A percentile compares a stretch with the other conserved stretches of the same genome.
Conservation (phyloP, 1,140 invertebrate genomes). For the Penaeus chinensis region DNA sequence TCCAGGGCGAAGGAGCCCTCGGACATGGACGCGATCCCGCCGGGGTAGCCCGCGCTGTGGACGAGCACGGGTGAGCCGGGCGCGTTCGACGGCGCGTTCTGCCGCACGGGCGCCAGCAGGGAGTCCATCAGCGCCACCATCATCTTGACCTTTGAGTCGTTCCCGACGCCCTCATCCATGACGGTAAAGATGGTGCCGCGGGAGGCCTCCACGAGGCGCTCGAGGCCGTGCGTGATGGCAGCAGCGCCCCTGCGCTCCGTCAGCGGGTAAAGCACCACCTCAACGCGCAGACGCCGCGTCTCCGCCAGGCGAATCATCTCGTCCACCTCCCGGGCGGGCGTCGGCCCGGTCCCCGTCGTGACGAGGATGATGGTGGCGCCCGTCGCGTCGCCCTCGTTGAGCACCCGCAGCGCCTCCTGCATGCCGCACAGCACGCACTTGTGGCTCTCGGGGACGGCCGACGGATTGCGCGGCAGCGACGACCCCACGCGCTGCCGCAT, state of each 20-base stretch:
- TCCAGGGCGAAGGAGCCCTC: conserved; percentile 64
- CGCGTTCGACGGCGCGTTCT: conserved; percentile 21
- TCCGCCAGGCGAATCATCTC: conserved; percentile 54
- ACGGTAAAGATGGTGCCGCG: conserved; percentile 70
- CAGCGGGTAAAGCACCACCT: conserved; percentile 57
- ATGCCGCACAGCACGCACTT: conserved; percentile 55
- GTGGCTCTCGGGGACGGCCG: conserved; percentile 55
- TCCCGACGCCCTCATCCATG: conserved; percentile 71
- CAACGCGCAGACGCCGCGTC: conserved; percentile 35
- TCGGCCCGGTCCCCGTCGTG: conserved; percentile 49
- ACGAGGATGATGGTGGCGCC: conserved; percentile 59
- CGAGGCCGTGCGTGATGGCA: conserved; percentile 48
- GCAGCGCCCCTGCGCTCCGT: conserved; percentile 55
- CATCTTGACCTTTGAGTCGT: conserved; percentile 67
- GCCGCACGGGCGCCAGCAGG: conserved; percentile 41
- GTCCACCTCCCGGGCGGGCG: conserved; percentile 48
- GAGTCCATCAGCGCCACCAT: conserved; percentile 68
- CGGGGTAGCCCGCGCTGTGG: conserved; percentile 55
- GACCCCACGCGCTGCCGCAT: conserved; percentile 58
- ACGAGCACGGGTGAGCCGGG: conserved; percentile 47
- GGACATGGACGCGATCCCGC: conserved; percentile 60
- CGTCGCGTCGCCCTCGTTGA: conserved; percentile 18
- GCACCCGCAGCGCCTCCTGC: conserved; percentile 43
- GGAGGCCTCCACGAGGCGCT: conserved; percentile 44
- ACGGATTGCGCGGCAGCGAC: conserved; percentile 58